Conservation (phyloP, 92 coral and sea anemone genomes). For the Anthopleura xanthogrammica region DNA sequence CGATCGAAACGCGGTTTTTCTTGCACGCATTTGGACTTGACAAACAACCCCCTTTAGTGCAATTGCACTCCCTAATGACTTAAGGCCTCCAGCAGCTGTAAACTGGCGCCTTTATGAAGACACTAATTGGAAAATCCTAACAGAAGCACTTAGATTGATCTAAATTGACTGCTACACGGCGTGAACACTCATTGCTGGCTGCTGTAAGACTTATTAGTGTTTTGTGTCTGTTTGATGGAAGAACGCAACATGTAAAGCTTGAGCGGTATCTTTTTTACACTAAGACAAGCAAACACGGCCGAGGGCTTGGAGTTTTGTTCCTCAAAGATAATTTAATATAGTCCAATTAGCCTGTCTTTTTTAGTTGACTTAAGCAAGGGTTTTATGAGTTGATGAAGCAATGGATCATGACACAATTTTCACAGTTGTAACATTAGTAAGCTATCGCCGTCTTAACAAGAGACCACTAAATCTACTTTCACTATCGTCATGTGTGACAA, state of each 20-base stretch:
- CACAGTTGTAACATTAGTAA: not conserved
- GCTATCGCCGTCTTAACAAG: not conserved
- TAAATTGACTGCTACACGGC: slow-evolving; percentile 50
- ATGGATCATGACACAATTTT: not conserved
- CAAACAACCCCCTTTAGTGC: slow-evolving; percentile 48
- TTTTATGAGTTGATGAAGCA: not conserved
- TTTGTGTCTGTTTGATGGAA: slow-evolving; percentile 10
- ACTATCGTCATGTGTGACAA: slow-evolving; percentile 9
- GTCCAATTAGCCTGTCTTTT: slow-evolving; percentile 16
- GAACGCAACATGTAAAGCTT: slow-evolving; percentile 8
- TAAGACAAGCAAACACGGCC: slow-evolving; percentile 16
- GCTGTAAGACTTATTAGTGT: slow-evolving; percentile 36
- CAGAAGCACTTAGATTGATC: slow-evolving; percentile 50
- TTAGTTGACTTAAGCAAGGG: not conserved
- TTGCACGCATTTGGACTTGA: slow-evolving; percentile 39
- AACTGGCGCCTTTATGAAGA: slow-evolving; percentile 51
- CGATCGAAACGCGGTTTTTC: slow-evolving; percentile 44
- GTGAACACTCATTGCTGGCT: slow-evolving; percentile 37
- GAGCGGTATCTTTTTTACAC: slow-evolving; percentile 24
- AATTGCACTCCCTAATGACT: slow-evolving; percentile 49
- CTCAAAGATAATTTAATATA: slow-evolving; percentile 11
- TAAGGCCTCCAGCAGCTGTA: slow-evolving; percentile 40
- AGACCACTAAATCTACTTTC: not conserved
- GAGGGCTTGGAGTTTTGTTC: slow-evolving; percentile 6
- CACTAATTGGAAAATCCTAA: slow-evolving; percentile 50